Percentiles rank a stretch among this genome's conserved stretches.
phyloP scores from a whole-genome alignment of 2,888 invertebrate species.

The Neoitamus cyanurus region DNA sequence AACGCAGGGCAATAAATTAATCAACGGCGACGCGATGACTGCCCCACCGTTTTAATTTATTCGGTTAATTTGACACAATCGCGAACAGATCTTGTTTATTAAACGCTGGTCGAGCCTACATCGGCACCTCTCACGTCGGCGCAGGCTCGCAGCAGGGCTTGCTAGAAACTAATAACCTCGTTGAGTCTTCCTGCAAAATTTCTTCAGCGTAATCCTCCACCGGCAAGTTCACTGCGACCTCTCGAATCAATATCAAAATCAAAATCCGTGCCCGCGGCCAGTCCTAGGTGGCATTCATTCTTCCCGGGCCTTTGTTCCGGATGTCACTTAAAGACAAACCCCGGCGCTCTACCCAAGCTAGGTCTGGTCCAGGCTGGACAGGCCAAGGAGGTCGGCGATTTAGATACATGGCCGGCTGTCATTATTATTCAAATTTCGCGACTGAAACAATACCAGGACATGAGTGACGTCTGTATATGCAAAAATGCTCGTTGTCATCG shows the following conservation, averaged over 20 bases:
- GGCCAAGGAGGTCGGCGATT: neutral
- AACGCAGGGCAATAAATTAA: conserved; percentile 59
- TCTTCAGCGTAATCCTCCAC: neutral
- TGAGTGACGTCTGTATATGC: conserved; percentile 53
- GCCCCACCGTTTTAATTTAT: conserved; percentile 40
- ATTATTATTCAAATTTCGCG: conserved; percentile 35
- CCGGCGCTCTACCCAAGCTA: neutral
- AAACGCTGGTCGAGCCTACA: conserved; percentile 28
- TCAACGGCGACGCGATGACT: conserved; percentile 54
- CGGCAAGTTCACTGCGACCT: neutral
- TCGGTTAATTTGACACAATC: conserved; percentile 42
- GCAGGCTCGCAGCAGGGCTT: neutral
- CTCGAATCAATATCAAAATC: neutral
- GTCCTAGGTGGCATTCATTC: neutral
- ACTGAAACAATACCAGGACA: conserved; percentile 32
- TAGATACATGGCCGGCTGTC: conserved; percentile 30
- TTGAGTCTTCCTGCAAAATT: neutral
- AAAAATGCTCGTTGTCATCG: conserved; percentile 48
- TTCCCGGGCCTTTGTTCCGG: conserved; percentile 15
- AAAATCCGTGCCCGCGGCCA: neutral
- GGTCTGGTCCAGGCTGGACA: neutral
- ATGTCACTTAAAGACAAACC: neutral
- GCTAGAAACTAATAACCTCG: neutral
- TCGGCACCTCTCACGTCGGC: neutral
- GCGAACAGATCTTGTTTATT: conserved; percentile 41